Base-by-base conservation (phyloP, 2,797 vertebrate species). In the Craterocephalus amniculus region DNA sequence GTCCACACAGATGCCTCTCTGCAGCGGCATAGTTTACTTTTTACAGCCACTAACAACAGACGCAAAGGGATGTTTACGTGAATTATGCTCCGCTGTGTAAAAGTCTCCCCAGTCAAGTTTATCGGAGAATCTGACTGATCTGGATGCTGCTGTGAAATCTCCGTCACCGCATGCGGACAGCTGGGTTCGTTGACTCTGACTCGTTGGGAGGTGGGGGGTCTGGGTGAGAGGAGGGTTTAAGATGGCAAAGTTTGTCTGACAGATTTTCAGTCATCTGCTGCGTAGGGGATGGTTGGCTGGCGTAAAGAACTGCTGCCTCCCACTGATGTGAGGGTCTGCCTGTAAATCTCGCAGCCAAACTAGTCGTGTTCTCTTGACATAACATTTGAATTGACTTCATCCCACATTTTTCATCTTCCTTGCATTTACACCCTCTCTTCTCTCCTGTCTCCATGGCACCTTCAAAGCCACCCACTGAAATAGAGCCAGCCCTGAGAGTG, bases 231-330 rank as follows among this genome's bases (percentile, higher is more conserved):
- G 73, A 67, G 69, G 76, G 78, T 66, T 58, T 65, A 76, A 74
- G 64, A 66, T 66, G 49, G 55, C 29, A 35, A 49, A 9, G 58
- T 70, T 86, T 81, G 68, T 70, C 68, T 83, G 74, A 81, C 77
- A 81, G 78, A 87, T 84, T 79, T 63, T 67, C 74, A 75, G 90
- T 93, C 88, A 87, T 89, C 88, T 91, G 87, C 83, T 69, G 63
- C 87, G 77, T 68, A 65, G 79, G 60, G 76, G 83, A 91, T 87
- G 86, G 88, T 91, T 86, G 85, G 88, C 72, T 83, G 83, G 80
- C 87, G 84, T 72, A 76, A 71, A 82, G 61, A 62, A 48, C 35
- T 35, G 58, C 63, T 72, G 58, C 78, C 87, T 78, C 85, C 85
- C 64, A 71, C 78, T 83, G 83, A 69, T 83, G 56, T 34, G 52